These are phyloP conservation scores for Anastatus disparis DNA, from an alignment of 1,140 invertebrate species.

Conservation along the genomic window DNA sequence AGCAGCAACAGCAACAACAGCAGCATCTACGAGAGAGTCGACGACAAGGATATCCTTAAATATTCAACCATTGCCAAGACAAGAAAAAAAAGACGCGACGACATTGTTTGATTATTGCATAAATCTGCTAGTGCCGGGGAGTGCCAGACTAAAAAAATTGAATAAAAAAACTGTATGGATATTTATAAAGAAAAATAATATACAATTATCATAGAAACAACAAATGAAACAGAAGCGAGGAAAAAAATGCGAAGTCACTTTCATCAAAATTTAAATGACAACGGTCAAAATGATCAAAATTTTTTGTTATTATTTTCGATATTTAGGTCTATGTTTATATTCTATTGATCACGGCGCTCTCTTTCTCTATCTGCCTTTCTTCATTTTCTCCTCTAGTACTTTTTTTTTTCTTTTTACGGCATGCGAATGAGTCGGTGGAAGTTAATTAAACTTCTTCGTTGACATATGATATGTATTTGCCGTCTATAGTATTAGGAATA, in stretches of 20 bases:
- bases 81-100: neutral
- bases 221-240: neutral
- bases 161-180: conserved; percentile 22
- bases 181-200: conserved; percentile 17
- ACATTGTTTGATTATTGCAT: conserved; percentile 16
- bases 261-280: neutral
- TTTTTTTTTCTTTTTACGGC: conserved; percentile 8
- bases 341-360: neutral
- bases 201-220: too few species aligned
- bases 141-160: conserved; percentile 16
- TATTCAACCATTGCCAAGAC: conserved; percentile 27
- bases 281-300: conserved; percentile 1
- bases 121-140: conserved; percentile 36
- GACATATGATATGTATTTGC: conserved; percentile 21
- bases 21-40: conserved; percentile 25
- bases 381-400: neutral
- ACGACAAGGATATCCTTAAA: conserved; percentile 33
- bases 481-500: neutral
- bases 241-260: conserved; percentile 19
- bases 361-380: neutral
- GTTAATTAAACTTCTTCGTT: conserved; percentile 23
- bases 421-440: neutral
- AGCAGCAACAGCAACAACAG: conserved; percentile 25
- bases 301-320: conserved; percentile 20
- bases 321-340: conserved; percentile 6